Evolutionary conservation across 2,888 invertebrate genomes (phyloP).

Genomic region (Ditula angustiorana): DNA sequence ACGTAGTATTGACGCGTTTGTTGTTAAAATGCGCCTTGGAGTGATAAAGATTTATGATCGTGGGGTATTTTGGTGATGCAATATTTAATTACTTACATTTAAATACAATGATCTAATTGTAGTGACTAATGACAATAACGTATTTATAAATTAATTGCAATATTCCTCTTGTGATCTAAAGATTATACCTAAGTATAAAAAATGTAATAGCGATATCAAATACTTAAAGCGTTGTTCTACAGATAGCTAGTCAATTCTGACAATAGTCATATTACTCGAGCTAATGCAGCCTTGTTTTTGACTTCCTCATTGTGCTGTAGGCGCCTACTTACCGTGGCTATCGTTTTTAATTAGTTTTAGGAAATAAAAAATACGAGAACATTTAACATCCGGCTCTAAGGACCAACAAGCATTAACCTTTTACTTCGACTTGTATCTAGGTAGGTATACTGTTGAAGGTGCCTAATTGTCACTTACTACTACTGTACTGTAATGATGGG

Average conservation of each 20-base stretch:
- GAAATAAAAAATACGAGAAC: not conserved
- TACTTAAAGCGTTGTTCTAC: not conserved
- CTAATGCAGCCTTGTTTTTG: not conserved
- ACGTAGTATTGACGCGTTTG: not conserved
- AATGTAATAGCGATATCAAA: too few relatives aligned
- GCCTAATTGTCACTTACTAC: too few relatives aligned
- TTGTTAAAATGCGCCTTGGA: not conserved
- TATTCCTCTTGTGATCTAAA: too few relatives aligned
- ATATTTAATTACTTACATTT: not conserved
- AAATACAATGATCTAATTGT: not conserved
- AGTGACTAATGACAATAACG: too few relatives aligned
- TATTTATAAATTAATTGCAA: too few relatives aligned
- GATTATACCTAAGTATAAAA: too few relatives aligned
- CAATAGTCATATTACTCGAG: not conserved
- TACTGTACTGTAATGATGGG: too few relatives aligned
- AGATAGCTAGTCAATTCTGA: not conserved
- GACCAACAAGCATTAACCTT: not conserved
- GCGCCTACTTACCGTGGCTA: too few relatives aligned
- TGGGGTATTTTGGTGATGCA: not conserved
- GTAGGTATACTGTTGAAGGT: too few relatives aligned
- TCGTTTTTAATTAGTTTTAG: not conserved
- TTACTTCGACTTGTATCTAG: too few relatives aligned
- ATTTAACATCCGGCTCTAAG: constrained; percentile 25
- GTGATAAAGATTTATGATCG: not conserved
- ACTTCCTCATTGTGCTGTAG: not conserved